These are phyloP conservation scores for Sebastiscus tertius DNA, from an alignment of 2,797 vertebrate species.

Conservation along the genomic window DNA sequence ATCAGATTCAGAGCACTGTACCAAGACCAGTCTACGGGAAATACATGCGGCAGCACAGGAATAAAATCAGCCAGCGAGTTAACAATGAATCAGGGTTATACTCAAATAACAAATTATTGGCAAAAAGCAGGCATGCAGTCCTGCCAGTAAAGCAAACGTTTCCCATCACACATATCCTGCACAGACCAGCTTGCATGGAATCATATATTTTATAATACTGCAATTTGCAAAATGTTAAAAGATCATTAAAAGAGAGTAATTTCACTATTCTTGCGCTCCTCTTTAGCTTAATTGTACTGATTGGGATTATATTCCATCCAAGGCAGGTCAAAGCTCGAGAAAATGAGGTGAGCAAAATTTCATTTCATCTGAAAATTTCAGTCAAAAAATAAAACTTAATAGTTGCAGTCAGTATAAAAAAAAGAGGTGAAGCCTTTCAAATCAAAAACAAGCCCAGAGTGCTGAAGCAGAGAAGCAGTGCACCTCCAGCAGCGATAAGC, in stretches of 20 bases:
- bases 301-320: constrained; percentile 74
- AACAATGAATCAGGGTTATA: constrained; percentile 63
- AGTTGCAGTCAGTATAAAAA: constrained; percentile 56
- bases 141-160: constrained; percentile 65
- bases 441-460: constrained; percentile 63
- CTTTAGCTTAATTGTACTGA: constrained; percentile 11
- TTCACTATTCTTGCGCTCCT: not conserved
- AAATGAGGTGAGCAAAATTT: constrained; percentile 46
- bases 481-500: constrained; percentile 62
- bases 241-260: not conserved
- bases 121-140: constrained; percentile 80
- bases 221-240: constrained; percentile 12
- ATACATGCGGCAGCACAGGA: constrained; percentile 75
- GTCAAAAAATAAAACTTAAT: constrained; percentile 54
- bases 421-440: constrained; percentile 55
- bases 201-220: constrained; percentile 13
- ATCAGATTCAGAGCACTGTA: constrained; percentile 82
- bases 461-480: constrained; percentile 76
- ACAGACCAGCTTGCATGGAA: constrained; percentile 82
- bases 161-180: constrained; percentile 66
- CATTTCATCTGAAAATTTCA: constrained; percentile 41
- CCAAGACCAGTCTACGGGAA: constrained; percentile 71
- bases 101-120: constrained; percentile 56
- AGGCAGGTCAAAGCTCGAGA: constrained; percentile 71
- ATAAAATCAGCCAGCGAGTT: constrained; percentile 71